Base-by-base conservation (phyloP, 2,113 vertebrate species). In the Phaethon lepturus region DNA sequence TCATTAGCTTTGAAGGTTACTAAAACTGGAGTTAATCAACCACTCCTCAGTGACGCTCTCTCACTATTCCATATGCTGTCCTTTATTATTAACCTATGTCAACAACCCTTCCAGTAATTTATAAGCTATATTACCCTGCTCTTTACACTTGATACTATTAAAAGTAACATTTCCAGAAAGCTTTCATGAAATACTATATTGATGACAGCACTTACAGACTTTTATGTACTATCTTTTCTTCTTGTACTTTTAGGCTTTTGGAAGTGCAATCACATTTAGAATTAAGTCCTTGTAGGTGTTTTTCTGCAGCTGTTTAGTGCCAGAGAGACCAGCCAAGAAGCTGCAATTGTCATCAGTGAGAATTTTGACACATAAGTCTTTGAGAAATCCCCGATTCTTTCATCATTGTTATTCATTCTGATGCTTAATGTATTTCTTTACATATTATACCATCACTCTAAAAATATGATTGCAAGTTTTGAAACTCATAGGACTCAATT, bases 101-200 rank as follows among this genome's bases (percentile, higher is more conserved):
- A 95, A 80, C 77, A 96, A 49, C 44, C 45, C 42, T 94, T 79
- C 53, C n/a, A 66, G 58, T 82, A 93, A 94, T 94, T 97, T 96
- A 76, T 90, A 88, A 90, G 42, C 55, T 62, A 18, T 77, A 62
- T 93, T 82, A 62, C 59, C 16, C 38, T 69, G 25, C 33, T 88
- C 33, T 82, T 90, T 86, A 85, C 31, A 76, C 58, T n/a, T 91
- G 87, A 62, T 91, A 50, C 42, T 89, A 63, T 93, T 96, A 66
- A 66, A 97, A 96, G 74, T 85, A 94, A 66, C 69, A 62, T 89
- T 93, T 94, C 93, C 66, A 91, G 62, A 93, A 89, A 95, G 45
- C 73, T 95, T 90, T 76, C 2, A 1, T 85, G 74, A 92, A 95
- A 68, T 83, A 42, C 52, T 78, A 0, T 60, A 50, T 45, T 84